A percentile compares a stretch with the other conserved stretches of the same genome.
Conservation (phyloP, 2,113 vertebrate genomes). For the Odontesthes bonariensis region DNA sequence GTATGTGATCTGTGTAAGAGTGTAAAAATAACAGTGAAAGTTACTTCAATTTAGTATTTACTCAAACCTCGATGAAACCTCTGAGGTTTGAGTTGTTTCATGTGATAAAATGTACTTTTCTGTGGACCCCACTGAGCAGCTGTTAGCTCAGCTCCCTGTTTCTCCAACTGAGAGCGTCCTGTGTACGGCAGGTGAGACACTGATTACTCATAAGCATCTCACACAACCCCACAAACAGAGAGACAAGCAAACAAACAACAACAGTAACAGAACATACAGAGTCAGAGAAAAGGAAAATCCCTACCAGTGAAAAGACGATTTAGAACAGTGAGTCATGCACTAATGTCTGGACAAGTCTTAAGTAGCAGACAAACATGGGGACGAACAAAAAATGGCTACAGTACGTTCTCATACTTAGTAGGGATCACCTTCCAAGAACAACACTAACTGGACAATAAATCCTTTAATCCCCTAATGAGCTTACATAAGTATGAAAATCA, state of each 20-base stretch:
- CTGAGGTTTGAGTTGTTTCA: too few relatives aligned
- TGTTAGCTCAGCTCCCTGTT: neutral
- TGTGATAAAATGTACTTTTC: too few relatives aligned
- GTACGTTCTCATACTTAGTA: neutral
- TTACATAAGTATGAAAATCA: conserved; percentile 47
- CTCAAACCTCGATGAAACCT: too few relatives aligned
- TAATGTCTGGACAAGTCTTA: conserved; percentile 26
- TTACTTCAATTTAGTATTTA: too few relatives aligned
- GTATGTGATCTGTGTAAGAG: too few relatives aligned
- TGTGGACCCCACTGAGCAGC: too few relatives aligned
- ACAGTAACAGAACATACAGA: neutral
- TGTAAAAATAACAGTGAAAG: too few relatives aligned
- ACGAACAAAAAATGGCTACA: conserved; percentile 4
- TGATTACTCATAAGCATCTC: too few relatives aligned
- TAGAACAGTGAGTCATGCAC: conserved; percentile 17
- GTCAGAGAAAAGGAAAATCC: neutral
- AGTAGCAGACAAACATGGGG: conserved; percentile 29
- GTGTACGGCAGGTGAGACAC: too few relatives aligned
- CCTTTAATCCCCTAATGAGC: conserved; percentile 63
- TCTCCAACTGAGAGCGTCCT: neutral
- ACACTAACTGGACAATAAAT: conserved; percentile 40
- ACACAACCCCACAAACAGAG: neutral
- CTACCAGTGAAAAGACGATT: neutral
- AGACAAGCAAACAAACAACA: neutral
- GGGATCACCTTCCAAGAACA: conserved; percentile 29